Evolutionary conservation across 2,888 invertebrate species (phyloP).

Genomic region (Baronia brevicornis): DNA sequence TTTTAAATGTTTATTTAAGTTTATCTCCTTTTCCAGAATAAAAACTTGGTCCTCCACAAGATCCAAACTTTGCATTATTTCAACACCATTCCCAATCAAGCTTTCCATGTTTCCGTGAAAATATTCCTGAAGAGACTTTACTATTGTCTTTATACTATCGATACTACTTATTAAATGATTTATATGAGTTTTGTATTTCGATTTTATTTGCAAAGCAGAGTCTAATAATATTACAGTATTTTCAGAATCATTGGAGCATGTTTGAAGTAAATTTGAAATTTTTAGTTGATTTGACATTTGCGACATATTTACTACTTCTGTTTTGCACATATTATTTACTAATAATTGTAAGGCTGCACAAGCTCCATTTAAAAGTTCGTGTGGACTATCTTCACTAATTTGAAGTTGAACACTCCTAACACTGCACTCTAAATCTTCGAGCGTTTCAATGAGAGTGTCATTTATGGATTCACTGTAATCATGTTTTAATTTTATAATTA

Average conservation of each 20-base stretch:
- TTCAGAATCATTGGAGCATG: slow-evolving; percentile 42
- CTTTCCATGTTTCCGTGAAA: slow-evolving; percentile 41
- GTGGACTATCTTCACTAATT: slow-evolving; percentile 56
- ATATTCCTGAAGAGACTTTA: slow-evolving; percentile 39
- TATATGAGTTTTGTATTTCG: slow-evolving; percentile 22
- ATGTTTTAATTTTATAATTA: slow-evolving; percentile 59
- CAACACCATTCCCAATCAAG: slow-evolving; percentile 58
- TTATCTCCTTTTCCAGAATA: slow-evolving; percentile 49
- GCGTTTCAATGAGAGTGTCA: slow-evolving; percentile 62
- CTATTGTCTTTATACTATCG: slow-evolving; percentile 34
- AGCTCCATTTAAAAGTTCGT: slow-evolving; percentile 53
- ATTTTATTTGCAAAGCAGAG: slow-evolving; percentile 47
- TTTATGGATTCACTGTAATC: slow-evolving; percentile 48
- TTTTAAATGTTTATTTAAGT: slow-evolving; percentile 28
- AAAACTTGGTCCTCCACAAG: slow-evolving; percentile 63
- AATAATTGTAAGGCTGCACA: slow-evolving; percentile 55
- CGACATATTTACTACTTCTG: slow-evolving; percentile 28
- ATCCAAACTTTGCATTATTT: slow-evolving; percentile 50
- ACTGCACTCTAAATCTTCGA: slow-evolving; percentile 70
- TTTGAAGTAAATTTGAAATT: slow-evolving; percentile 30
- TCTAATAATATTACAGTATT: slow-evolving; percentile 55
- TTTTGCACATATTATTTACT: slow-evolving; percentile 46
- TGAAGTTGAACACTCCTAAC: slow-evolving; percentile 68
- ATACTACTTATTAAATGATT: slow-evolving; percentile 31
- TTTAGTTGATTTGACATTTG: slow-evolving; percentile 20